A percentile compares a stretch with the other conserved stretches of the same genome.
phyloP scores from a whole-genome alignment of 2,888 invertebrate genomes.

The Volucella inflata region DNA sequence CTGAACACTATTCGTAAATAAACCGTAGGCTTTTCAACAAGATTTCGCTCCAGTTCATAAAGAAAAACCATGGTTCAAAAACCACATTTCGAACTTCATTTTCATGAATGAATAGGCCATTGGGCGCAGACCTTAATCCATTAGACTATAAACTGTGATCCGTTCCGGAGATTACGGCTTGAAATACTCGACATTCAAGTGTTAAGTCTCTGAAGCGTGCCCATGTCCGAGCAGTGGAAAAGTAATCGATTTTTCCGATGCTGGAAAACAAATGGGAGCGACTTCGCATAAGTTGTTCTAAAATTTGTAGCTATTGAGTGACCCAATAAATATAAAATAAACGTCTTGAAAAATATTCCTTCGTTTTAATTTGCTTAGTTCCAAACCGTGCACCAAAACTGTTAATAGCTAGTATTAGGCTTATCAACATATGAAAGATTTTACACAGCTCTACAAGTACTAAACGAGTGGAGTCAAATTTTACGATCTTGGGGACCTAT shows the following conservation, averaged over 20 bases:
- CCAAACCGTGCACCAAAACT: background rate
- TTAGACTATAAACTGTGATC: constrained; percentile 4
- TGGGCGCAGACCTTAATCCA: constrained; percentile 16
- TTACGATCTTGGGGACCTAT: too few species aligned
- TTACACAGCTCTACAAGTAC: too few species aligned
- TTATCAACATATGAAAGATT: too few species aligned
- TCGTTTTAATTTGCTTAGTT: background rate
- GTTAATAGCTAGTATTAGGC: too few species aligned
- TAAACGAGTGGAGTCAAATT: too few species aligned
- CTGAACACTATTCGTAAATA: background rate
- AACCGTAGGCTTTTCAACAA: constrained; percentile 2
- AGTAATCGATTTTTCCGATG: background rate
- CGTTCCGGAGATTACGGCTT: background rate
- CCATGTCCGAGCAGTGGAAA: background rate
- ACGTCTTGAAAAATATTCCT: background rate
- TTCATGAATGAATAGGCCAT: constrained; percentile 18
- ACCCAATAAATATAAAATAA: background rate
- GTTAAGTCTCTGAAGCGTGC: background rate
- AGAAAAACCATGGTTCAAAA: constrained; percentile 22
- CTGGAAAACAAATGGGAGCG: background rate
- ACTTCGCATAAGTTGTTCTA: background rate
- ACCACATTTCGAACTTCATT: constrained; percentile 24
- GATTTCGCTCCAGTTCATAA: constrained; percentile 21
- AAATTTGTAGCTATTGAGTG: background rate
- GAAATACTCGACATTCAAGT: too few species aligned